Conservation (phyloP, 2,888 invertebrate species). For the Sinohyriopsis cumingii region DNA sequence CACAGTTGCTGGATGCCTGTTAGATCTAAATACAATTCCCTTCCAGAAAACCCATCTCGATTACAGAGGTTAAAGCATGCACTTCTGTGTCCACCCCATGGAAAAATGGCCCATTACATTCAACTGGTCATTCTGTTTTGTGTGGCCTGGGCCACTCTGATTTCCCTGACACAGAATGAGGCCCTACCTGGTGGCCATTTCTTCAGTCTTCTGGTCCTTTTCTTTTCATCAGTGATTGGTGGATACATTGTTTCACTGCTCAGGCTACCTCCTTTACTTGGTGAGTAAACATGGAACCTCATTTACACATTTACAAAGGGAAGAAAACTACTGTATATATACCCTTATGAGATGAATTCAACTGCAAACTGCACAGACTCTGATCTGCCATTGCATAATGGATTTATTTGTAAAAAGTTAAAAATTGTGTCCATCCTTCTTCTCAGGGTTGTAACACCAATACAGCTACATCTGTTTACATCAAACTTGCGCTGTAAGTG, state of each 20-base stretch:
- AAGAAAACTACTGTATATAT: neutral
- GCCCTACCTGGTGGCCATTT: slow-evolving; percentile 66
- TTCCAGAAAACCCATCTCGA: slow-evolving; percentile 42
- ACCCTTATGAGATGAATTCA: too few species aligned
- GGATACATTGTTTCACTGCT: slow-evolving; percentile 59
- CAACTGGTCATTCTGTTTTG: slow-evolving; percentile 47
- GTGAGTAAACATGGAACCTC: slow-evolving; percentile 37
- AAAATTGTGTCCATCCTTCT: too few species aligned
- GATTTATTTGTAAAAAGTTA: too few species aligned
- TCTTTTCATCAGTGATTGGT: slow-evolving; percentile 58
- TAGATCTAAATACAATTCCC: slow-evolving; percentile 54
- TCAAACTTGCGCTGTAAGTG: too few species aligned
- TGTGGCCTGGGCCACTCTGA: slow-evolving; percentile 52
- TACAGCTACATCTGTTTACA: too few species aligned
- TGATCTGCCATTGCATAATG: too few species aligned
- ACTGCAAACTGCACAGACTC: too few species aligned
- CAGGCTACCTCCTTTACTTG: slow-evolving; percentile 62
- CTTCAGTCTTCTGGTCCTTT: slow-evolving; percentile 63
- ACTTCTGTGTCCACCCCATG: slow-evolving; percentile 68
- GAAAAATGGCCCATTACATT: slow-evolving; percentile 72
- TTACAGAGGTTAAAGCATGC: slow-evolving; percentile 48
- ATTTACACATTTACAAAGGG: neutral
- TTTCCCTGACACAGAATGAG: slow-evolving; percentile 50
- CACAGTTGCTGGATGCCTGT: slow-evolving; percentile 44
- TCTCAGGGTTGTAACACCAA: too few species aligned